Evolutionary conservation across 2,888 invertebrate genomes (phyloP).

Genomic region (Dicyrtomina minuta): DNA sequence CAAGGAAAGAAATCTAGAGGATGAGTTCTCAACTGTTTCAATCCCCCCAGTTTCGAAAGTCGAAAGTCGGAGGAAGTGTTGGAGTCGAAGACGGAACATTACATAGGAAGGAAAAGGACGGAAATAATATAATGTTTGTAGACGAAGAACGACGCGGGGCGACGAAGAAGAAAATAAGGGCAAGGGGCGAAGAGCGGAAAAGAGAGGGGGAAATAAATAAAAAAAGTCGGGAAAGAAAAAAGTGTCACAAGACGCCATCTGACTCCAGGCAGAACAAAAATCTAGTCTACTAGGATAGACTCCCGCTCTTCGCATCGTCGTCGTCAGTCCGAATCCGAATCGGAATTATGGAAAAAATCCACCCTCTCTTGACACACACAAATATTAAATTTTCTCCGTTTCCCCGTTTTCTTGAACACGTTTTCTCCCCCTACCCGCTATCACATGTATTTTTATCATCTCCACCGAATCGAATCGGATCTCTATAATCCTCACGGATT

Average conservation of each 20-base stretch:
- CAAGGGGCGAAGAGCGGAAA: not conserved
- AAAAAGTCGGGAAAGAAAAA: slow-evolving; percentile 37
- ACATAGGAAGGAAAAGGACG: slow-evolving; percentile 6
- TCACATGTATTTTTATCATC: no score
- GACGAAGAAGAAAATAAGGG: not conserved
- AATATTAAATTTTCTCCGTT: slow-evolving; percentile 31
- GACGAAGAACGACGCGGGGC: not conserved
- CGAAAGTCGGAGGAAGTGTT: slow-evolving; percentile 4
- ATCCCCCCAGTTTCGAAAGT: not conserved
- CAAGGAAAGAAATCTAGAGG: slow-evolving; percentile 36
- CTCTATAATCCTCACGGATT: slow-evolving; percentile 16
- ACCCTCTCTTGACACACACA: slow-evolving; percentile 17
- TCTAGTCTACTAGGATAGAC: no score
- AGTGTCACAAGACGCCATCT: slow-evolving; percentile 52
- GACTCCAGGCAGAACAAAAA: slow-evolving; percentile 41
- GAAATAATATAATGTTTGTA: no score
- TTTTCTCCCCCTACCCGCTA: slow-evolving; percentile 15
- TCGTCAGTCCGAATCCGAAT: no score
- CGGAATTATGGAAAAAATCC: slow-evolving; percentile 7
- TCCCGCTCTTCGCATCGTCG: no score
- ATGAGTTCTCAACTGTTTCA: slow-evolving; percentile 21
- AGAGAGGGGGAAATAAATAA: slow-evolving; percentile 12
- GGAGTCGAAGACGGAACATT: slow-evolving; percentile 16
- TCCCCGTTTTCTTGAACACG: not conserved
- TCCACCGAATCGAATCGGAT: not conserved